phyloP scores from a whole-genome alignment of 2,888 invertebrate genomes.

The Amphipoea oculea region DNA sequence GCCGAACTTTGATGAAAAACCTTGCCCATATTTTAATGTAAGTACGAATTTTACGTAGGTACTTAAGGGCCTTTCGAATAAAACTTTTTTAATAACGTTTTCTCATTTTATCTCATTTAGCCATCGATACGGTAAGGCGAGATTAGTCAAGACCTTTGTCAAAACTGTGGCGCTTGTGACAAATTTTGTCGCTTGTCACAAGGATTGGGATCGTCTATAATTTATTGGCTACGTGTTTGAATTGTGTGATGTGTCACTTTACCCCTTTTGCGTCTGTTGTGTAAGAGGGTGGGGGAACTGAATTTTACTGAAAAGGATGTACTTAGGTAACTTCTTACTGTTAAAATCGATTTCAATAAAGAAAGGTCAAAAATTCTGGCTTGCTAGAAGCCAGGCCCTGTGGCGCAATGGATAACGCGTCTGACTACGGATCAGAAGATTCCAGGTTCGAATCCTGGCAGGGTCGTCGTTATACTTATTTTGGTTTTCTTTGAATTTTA shows the following conservation, averaged over 20 bases:
- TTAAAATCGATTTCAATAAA: not conserved
- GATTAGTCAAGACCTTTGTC: slow-evolving; percentile 47
- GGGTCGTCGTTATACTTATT: slow-evolving; percentile 85
- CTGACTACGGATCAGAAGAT: slow-evolving; percentile 94
- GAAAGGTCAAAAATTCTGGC: not conserved
- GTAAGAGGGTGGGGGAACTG: not conserved
- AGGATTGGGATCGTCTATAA: slow-evolving; percentile 50
- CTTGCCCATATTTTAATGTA: slow-evolving; percentile 54
- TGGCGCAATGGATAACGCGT: slow-evolving; percentile 93
- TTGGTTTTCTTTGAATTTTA: not conserved
- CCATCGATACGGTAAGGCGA: slow-evolving; percentile 40
- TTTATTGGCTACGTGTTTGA: slow-evolving; percentile 44
- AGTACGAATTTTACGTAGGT: slow-evolving; percentile 40
- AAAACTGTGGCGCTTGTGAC: slow-evolving; percentile 21
- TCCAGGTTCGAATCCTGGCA: slow-evolving; percentile 93
- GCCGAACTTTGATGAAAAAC: slow-evolving; percentile 63
- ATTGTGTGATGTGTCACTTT: slow-evolving; percentile 18
- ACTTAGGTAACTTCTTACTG: not conserved
- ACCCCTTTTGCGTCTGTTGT: not conserved
- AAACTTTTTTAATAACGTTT: slow-evolving; percentile 76
- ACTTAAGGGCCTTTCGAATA: slow-evolving; percentile 57
- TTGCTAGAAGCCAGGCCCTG: slow-evolving; percentile 82
- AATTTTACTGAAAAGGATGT: not conserved
- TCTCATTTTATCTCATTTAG: slow-evolving; percentile 59
- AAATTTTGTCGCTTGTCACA: slow-evolving; percentile 40